phyloP scores from a whole-genome alignment of 2,113 vertebrate species.

The Psilopsiagon aurifrons region DNA sequence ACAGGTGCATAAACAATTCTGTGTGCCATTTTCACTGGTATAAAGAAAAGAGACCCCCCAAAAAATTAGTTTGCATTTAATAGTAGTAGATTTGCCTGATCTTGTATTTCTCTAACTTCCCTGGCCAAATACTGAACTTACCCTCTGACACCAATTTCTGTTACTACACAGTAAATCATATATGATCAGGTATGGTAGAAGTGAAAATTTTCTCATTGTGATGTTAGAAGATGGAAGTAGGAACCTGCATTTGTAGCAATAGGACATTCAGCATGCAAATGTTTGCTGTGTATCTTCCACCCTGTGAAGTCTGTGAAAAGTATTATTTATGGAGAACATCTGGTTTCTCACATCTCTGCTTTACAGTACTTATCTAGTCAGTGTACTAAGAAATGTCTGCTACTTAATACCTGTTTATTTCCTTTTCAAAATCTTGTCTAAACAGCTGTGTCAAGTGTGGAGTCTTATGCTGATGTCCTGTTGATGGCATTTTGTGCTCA shows the following conservation, averaged over 20 bases:
- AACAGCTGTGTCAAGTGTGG: not conserved
- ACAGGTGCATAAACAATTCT: not conserved
- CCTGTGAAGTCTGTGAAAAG: not conserved
- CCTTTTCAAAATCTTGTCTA: not conserved
- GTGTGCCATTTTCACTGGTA: not conserved
- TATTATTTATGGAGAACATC: not conserved
- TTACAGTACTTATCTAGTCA: not conserved
- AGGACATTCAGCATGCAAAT: not conserved
- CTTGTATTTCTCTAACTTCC: not conserved
- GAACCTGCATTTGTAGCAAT: not conserved
- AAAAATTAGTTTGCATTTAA: not conserved
- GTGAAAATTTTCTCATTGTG: not conserved
- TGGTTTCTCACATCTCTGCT: not conserved
- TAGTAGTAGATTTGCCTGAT: not conserved
- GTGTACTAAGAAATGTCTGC: not conserved
- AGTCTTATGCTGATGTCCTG: not conserved
- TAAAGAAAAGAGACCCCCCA: not conserved
- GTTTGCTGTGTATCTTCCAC: not conserved
- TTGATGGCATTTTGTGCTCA: not conserved
- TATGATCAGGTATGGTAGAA: not conserved
- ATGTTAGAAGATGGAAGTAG: not conserved
- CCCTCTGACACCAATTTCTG: not conserved
- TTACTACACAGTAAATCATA: not conserved
- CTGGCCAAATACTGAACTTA: not conserved
- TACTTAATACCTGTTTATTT: not conserved